Evolutionary conservation across 2,113 vertebrate genomes (phyloP).

Genomic region (Ageneiosus marmoratus): DNA sequence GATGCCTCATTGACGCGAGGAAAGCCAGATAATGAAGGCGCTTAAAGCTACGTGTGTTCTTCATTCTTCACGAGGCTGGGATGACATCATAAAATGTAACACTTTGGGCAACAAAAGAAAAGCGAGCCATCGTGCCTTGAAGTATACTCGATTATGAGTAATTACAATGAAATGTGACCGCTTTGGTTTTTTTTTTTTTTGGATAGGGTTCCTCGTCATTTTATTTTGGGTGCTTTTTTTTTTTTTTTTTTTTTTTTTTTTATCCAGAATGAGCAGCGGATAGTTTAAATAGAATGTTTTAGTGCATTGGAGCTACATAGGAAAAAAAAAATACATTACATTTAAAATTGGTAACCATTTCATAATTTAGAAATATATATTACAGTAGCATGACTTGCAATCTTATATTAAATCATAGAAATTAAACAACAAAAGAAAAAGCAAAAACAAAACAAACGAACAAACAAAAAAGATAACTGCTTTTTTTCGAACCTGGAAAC

Average conservation of each 20-base stretch:
- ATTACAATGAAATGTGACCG: slow-evolving; percentile 3
- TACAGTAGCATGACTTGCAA: slow-evolving; percentile 75
- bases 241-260: slow-evolving; percentile 56
- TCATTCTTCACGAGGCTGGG: slow-evolving; percentile 21
- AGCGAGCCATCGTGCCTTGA: background rate
- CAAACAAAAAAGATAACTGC: slow-evolving; percentile 63
- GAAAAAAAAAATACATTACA: slow-evolving; percentile 77
- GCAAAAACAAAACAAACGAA: slow-evolving; percentile 46
- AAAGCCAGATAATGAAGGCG: slow-evolving; percentile 39
- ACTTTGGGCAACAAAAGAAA: slow-evolving; percentile 40
- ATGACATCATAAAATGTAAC: slow-evolving; percentile 36
- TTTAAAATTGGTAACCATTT: slow-evolving; percentile 64
- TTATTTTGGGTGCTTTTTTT: slow-evolving; percentile 51
- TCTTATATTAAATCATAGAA: slow-evolving; percentile 71
- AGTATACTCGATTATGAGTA: slow-evolving; percentile 30
- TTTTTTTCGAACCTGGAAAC: slow-evolving; percentile 51
- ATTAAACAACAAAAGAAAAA: slow-evolving; percentile 59
- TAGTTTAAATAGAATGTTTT: slow-evolving; percentile 71
- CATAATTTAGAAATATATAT: slow-evolving; percentile 81
- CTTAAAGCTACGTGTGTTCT: slow-evolving; percentile 47
- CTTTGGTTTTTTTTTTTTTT: background rate
- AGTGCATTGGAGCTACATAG: slow-evolving; percentile 79
- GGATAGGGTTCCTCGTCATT: background rate
- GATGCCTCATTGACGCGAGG: slow-evolving; percentile 22
- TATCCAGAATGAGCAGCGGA: too few species aligned